Percentiles rank a stretch among this genome's conserved stretches.
Evolutionary conservation across 2,113 vertebrate genomes (phyloP).

Genomic region (Gadus chalcogrammus): DNA sequence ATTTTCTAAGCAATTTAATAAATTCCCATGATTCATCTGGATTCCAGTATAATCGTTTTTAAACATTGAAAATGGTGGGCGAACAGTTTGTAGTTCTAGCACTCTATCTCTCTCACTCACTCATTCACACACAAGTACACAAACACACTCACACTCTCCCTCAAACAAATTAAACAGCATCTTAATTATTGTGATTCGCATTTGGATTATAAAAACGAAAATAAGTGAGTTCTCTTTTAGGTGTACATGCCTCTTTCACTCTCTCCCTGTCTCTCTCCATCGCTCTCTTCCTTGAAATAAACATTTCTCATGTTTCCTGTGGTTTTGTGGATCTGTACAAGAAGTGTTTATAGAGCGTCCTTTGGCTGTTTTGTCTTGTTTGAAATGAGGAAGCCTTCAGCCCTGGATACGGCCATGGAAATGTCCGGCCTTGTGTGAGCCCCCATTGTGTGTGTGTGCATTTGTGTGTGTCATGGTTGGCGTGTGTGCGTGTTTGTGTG

Average conservation of each 20-base stretch:
- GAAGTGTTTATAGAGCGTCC: constrained; percentile 33
- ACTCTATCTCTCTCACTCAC: too few species aligned
- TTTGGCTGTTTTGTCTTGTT: constrained; percentile 13
- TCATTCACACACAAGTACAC: too few species aligned
- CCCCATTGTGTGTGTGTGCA: not conserved
- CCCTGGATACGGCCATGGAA: constrained; percentile 35
- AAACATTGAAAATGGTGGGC: too few species aligned
- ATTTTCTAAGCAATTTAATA: too few species aligned
- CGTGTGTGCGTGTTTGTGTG: not conserved
- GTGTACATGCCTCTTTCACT: constrained; percentile 22
- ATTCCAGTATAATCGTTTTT: too few species aligned
- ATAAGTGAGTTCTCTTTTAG: constrained; percentile 7
- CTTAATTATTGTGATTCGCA: too few species aligned
- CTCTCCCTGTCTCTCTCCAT: not conserved
- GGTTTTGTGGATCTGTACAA: constrained; percentile 34
- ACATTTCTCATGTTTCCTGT: constrained; percentile 37
- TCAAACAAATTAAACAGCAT: too few species aligned
- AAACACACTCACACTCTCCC: too few species aligned
- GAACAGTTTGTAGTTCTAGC: too few species aligned
- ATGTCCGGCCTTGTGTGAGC: constrained; percentile 28
- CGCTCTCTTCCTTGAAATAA: constrained; percentile 2
- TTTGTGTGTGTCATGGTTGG: too few species aligned
- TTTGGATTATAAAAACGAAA: too few species aligned
- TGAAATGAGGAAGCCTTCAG: not conserved
- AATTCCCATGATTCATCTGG: too few species aligned